Evolutionary conservation across 2,797 vertebrate genomes (phyloP), one percentile per base, ranked within the genome.

Genomic region (Fistularia tabacaria): DNA sequence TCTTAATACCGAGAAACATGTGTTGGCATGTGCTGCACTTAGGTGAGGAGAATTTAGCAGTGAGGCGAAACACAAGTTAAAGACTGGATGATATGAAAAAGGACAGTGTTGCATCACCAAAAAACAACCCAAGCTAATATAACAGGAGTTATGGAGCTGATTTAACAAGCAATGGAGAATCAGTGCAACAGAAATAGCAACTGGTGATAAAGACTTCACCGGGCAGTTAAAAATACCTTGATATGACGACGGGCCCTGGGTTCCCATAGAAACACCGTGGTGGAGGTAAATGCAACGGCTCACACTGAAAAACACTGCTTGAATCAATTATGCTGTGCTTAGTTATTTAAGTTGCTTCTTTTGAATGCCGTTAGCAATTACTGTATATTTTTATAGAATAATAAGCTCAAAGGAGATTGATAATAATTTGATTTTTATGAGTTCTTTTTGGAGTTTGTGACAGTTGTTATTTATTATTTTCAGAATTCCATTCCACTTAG

Each of bases 241-340:
- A 64, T 62, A 43, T 1, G 10, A 49, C 8, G 5, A 57, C 55
- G 62, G 62, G 48, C 48, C 38, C 9, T 1, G 37, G 41, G 69
- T 82, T 79, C 70, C 85, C 62, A 71, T 73, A 37, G 77, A 55
- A 78, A 87, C 65, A 49, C 53, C 63, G 38, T 46, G 25, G 1
- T 59, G 36, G 54, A 61, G 36, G 50, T 41, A 42, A 80, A 57
- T 1, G 7, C 52, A 59, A 64, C 73, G 69, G 69, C 58, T 68
- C 69, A 64, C 12, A 36, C 49, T 56, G 6, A 49, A 53, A n/a
- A 49, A 59, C 39, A 46, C 25, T 25, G 5, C 25, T 13, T 47
- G 38, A 68, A 25, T 50, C 42, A 56, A 65, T 42, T 15, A 8
- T 7, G 53, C 36, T 49, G 6, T 53, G 12, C 38, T 9, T 9